Evolutionary conservation across 2,113 vertebrate genomes (phyloP).

Genomic region (Entosphenus tridentatus): DNA sequence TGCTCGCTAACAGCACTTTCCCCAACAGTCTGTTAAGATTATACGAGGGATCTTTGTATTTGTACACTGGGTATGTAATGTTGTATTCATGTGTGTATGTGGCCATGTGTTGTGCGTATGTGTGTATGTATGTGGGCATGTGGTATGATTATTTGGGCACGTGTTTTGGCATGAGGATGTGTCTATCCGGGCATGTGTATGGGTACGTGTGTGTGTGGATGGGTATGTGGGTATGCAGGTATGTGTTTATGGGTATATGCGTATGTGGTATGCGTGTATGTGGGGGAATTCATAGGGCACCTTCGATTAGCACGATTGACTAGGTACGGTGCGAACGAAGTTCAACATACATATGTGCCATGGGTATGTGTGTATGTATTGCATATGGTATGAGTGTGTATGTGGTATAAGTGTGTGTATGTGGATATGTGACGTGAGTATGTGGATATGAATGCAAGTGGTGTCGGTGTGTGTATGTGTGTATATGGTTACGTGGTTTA

Average conservation of each 20-base stretch:
- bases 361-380: no score
- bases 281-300: no score
- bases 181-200: background rate
- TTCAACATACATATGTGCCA: no score
- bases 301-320: no score
- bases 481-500: background rate
- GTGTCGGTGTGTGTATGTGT: background rate
- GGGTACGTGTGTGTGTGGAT: background rate
- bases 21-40: no score
- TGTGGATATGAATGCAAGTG: background rate
- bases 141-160: background rate
- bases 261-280: no score
- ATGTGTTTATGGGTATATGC: background rate
- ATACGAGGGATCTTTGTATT: no score
- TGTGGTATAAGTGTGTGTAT: no score
- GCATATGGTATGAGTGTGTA: no score
- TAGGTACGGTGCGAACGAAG: no score
- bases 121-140: background rate
- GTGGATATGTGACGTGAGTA: background rate
- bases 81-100: background rate
- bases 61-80: no score
- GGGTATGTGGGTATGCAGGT: background rate
- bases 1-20: no score
- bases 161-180: background rate
- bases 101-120: background rate